Evolutionary conservation across 2,888 invertebrate genomes (phyloP), one percentile per base, ranked within the genome.

Genomic region (Troides oblongomaculatus): DNA sequence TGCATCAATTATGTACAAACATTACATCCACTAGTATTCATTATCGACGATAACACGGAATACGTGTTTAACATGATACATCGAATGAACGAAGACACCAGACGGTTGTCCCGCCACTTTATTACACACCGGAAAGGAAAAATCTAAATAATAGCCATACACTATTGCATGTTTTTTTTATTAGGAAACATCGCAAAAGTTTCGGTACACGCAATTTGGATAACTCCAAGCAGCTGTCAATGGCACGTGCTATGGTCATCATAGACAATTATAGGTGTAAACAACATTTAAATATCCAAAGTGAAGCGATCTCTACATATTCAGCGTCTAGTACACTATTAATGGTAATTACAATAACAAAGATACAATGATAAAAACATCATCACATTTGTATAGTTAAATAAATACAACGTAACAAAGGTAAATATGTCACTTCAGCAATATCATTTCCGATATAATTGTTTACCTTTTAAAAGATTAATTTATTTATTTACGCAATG

Each of bases 111-210:
- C 5, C 5, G 30, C 30, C 30, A 30, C 30, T 30, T 30, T 30
- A 30, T 21, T 21, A 30, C 30, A 30, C 30, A 30, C 30, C 30
- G 30, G 30, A 30, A 39, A 10, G 39, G 7, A n/a, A 62, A 50
- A 56, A n/a, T 56, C 73, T 77, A 79, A 75, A 73, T 74, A 73
- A 72, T 70, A 75, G 63, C 72, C 66, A 76, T n/a, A 71, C 66
- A 77, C 79, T 75, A 81, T 82, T 79, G 83, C 86, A 88, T 84
- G 72, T 82, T 82, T 81, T 84, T 81, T 89, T 88, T 89, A 88
- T 86, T 89, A 78, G 84, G 85, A 88, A 84, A 83, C 76, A 82
- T 86, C 85, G 88, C 86, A 73, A 21, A 74, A 59, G 80, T 81
- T 78, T 80, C 77, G 84, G 81, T 60, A 87, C 84, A 85, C 82